These are phyloP conservation scores for Falco naumanni DNA, from an alignment of 2,797 vertebrate genomes.

Conservation along the genomic window DNA sequence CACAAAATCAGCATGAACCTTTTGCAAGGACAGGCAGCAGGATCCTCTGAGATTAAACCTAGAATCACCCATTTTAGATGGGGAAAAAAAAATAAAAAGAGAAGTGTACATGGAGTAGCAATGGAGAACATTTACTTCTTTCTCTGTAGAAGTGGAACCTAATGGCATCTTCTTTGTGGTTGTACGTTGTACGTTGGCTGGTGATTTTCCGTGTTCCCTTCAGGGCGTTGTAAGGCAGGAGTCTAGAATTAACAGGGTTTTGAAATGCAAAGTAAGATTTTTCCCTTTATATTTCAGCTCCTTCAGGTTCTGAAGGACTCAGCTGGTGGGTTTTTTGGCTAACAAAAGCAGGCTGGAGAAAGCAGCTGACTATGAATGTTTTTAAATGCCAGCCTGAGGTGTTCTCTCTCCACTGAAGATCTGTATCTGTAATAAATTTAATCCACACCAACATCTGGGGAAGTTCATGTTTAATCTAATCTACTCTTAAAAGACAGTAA, in stretches of 20 bases:
- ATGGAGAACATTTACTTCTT: background rate
- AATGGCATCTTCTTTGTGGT: background rate
- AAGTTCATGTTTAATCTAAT: background rate
- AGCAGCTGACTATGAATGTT: background rate
- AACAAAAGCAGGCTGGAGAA: background rate
- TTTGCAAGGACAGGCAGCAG: background rate
- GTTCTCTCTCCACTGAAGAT: background rate
- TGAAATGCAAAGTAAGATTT: slow-evolving; percentile 21
- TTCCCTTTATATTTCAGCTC: background rate
- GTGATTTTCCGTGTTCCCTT: background rate
- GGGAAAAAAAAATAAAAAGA: background rate
- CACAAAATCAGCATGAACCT: background rate
- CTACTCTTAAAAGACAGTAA: background rate
- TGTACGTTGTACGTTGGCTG: background rate
- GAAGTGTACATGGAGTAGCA: background rate
- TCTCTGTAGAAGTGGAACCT: background rate
- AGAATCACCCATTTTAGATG: background rate
- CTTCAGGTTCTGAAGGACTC: background rate
- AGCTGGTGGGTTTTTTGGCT: background rate
- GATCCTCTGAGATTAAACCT: background rate
- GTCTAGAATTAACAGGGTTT: background rate
- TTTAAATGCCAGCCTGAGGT: background rate
- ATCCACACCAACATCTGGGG: background rate
- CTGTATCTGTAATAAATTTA: background rate
- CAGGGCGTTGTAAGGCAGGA: background rate